phyloP scores from a whole-genome alignment of 2,888 invertebrate genomes.

The Tiliacea citrago region DNA sequence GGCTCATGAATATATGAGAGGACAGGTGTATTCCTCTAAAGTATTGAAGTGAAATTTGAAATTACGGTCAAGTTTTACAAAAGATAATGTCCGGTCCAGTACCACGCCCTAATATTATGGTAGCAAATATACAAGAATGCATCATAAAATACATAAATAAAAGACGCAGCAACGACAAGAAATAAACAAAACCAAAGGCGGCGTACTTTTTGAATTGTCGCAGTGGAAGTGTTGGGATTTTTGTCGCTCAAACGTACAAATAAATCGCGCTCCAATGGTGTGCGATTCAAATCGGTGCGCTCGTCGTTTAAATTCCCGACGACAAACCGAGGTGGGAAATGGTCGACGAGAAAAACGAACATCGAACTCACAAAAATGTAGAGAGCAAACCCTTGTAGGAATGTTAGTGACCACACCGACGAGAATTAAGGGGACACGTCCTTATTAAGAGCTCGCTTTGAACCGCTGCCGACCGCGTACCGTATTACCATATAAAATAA shows the following conservation, averaged over 20 bases:
- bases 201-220: constrained; percentile 73
- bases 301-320: constrained; percentile 87
- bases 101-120: too few species aligned
- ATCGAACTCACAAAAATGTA: constrained; percentile 82
- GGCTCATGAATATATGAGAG: constrained; percentile 59
- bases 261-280: constrained; percentile 69
- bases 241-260: constrained; percentile 75
- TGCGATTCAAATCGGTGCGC: constrained; percentile 79
- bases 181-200: constrained; percentile 62
- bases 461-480: constrained; percentile 74
- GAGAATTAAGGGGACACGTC: constrained; percentile 81
- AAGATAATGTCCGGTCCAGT: background rate
- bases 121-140: constrained; percentile 60
- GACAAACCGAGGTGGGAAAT: constrained; percentile 85
- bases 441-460: constrained; percentile 84
- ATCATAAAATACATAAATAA: constrained; percentile 71
- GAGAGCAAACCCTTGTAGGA: constrained; percentile 87
- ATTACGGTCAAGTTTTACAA: constrained; percentile 11
- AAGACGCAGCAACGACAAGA: constrained; percentile 59
- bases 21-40: constrained; percentile 49
- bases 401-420: constrained; percentile 82
- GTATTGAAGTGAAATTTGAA: constrained; percentile 27
- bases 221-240: constrained; percentile 72
- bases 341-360: constrained; percentile 81
- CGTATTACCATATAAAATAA: constrained; percentile 83